Evolutionary conservation across 2,113 vertebrate genomes (phyloP).

Genomic region (Poecile atricapillus): DNA sequence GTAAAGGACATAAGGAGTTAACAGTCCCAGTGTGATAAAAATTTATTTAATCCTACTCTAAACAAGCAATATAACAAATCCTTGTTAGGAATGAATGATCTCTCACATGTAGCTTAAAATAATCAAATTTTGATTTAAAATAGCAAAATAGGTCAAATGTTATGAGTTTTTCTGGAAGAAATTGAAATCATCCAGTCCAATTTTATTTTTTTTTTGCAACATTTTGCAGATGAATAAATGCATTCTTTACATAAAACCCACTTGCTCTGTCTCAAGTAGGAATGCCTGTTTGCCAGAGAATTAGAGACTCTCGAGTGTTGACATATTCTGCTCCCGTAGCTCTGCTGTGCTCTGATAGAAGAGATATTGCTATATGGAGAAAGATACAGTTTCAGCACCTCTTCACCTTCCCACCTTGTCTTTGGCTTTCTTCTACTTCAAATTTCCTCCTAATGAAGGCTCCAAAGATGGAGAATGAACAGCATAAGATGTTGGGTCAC

Average conservation of each 20-base stretch:
- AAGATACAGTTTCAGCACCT: neutral
- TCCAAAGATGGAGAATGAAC: neutral
- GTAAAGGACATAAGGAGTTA: neutral
- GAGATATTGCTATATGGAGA: neutral
- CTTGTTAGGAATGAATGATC: constrained; percentile 26
- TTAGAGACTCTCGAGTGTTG: neutral
- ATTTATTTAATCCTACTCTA: constrained; percentile 39
- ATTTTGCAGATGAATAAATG: constrained; percentile 7
- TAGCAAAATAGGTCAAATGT: neutral
- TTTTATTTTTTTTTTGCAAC: constrained; percentile 40
- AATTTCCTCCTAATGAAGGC: neutral
- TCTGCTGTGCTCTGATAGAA: neutral
- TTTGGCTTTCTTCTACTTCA: neutral
- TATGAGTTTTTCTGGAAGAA: neutral
- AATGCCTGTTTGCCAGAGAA: neutral
- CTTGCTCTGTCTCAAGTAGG: neutral
- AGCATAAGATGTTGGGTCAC: accelerated
- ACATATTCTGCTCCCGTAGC: neutral
- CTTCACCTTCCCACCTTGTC: neutral
- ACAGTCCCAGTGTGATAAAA: neutral
- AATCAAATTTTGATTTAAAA: constrained; percentile 27
- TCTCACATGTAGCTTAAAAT: constrained; percentile 23
- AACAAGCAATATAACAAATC: constrained; percentile 25
- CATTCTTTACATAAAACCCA: neutral
- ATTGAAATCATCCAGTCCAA: neutral